Base-by-base conservation (phyloP, 2,113 vertebrate species). In the Centropus unirufus region DNA sequence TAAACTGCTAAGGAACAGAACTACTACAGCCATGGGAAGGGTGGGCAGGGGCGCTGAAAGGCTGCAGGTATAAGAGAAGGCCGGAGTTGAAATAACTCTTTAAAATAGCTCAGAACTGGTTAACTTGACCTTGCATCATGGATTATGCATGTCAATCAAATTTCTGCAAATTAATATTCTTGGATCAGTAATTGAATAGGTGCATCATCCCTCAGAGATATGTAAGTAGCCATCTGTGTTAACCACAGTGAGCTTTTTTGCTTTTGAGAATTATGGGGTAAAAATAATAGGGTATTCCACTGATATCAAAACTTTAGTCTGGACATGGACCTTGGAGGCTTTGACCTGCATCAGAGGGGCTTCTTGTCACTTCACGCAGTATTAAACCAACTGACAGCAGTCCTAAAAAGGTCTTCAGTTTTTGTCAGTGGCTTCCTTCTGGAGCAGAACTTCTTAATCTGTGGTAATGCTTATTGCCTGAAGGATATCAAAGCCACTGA, bases 221-320 rank as follows among this genome's bases (percentile, higher is more conserved):
- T 4, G 42, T 24, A 61, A 19, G 14, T 47, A 42, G 3, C 32
- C 12, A 21, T 51, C 55, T 76, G 29, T 11, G 11, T 86, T 73
- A 55, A 55, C 8, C 54, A 26, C 39, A 30, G 39, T 3, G 7
- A 79, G 23, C n/a, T 67, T 69, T 9, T 23, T 57, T 54, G 54
- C 42, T 76, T 83, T 59, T 76, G 42, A 64, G n/a, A 75, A 23
- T 0, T 49, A 11, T 0, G 16, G 8, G 5, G 12, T 1, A 0
- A 4, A 8, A 13, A 22, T 36, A 4, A 49, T 22, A 5, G 55
- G 34, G 17, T 46, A 18, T 46, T 46, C 44, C 19, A 46, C 19
- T 14, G 19, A 46, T 17, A 68, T 55, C 4, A 44, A 12, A 46
- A 59, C 32, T 61, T 58, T 58, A 74, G 11, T 57, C 14, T 42